phyloP scores from a whole-genome alignment of 2,888 invertebrate species.

The Eristalinus aeneus region DNA sequence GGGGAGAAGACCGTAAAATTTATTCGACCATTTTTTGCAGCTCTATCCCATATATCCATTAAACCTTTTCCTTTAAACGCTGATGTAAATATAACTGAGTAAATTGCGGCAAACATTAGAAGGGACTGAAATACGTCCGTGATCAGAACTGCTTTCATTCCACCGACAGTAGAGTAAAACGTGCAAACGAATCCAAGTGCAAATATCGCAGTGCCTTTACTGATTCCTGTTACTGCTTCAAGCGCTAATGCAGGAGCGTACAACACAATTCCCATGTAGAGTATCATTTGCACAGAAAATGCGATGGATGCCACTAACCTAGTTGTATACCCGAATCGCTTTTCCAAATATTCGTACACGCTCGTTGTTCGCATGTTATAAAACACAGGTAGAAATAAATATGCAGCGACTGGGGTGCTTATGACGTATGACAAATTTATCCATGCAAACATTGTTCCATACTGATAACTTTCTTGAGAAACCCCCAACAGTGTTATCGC shows the following conservation, averaged over 20 bases:
- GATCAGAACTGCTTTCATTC: conserved; percentile 94
- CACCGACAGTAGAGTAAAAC: conserved; percentile 93
- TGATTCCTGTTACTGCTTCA: conserved; percentile 90
- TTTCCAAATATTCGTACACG: conserved; percentile 95
- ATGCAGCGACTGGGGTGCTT: conserved; percentile 89
- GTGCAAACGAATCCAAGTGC: conserved; percentile 88
- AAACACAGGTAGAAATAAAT: conserved; percentile 91
- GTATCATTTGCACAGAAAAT: conserved; percentile 93
- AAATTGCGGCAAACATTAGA: conserved; percentile 92
- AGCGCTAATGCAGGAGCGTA: conserved; percentile 96
- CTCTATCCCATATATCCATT: conserved; percentile 86
- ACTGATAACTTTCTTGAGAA: conserved; percentile 92
- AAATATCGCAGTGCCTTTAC: conserved; percentile 87
- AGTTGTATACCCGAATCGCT: conserved; percentile 89
- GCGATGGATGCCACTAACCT: conserved; percentile 90
- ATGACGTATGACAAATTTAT: conserved; percentile 89
- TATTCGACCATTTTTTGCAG: conserved; percentile 86
- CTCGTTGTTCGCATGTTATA: conserved; percentile 90
- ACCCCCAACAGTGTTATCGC: conserved; percentile 94
- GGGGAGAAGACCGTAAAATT: conserved; percentile 86
- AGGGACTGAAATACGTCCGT: conserved; percentile 93
- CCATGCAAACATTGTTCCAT: conserved; percentile 89
- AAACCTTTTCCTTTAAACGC: conserved; percentile 87
- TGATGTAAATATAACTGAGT: conserved; percentile 88
- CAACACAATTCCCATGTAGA: conserved; percentile 96